Evolutionary conservation across 2,888 invertebrate species (phyloP), one percentile per base, ranked within the genome.

Genomic region (Barypeithes pellucidus): DNA sequence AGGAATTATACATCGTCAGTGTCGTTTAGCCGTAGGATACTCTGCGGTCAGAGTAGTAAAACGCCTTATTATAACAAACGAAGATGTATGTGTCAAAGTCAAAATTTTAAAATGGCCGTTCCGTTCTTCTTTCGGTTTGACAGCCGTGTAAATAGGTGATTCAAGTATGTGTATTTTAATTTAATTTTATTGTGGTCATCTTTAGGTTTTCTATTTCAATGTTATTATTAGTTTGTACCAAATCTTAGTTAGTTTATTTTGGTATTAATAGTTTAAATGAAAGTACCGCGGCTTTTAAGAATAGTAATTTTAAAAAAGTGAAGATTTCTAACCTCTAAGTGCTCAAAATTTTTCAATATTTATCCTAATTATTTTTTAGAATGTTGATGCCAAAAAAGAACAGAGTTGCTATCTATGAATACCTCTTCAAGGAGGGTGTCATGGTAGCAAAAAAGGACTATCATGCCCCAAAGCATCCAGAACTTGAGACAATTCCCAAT

Each of bases 331-430:
- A 67, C 45, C 60, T 60, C 24, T 14, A 29, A 54, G 1, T 7
- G 0, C 16, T 29, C n/a, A 0, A 50, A 54, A 43, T 5, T 54
- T 57, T 18, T 12, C 2, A 41, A 16, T 29, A 33, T 8, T 57
- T 57, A 24, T 33, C 24, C n/a, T 57, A 57, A 59, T 71, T 76
- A 20, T 50, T 72, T 87, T 88, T 85, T 87, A 97, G 95, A 88
- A 99, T 99, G 99, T 97, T 99, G 96, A 99, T 99, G 97, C 98
- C 99, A 84, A 99, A 98, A 90, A 95, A 96, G 89, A 97, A 98
- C 87, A 93, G 98, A 85, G 94, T 96, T 81, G 90, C 95, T 81
- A 99, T 99, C 86, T 99, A 96, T 88, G 99, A 99, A 87, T 95
- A 96, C 89, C 92, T 99, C 82, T 98, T 99, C 87, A 97, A 97